These are phyloP conservation scores for Triplophysa rosa DNA, from an alignment of 2,113 vertebrate genomes.

Conservation along the genomic window DNA sequence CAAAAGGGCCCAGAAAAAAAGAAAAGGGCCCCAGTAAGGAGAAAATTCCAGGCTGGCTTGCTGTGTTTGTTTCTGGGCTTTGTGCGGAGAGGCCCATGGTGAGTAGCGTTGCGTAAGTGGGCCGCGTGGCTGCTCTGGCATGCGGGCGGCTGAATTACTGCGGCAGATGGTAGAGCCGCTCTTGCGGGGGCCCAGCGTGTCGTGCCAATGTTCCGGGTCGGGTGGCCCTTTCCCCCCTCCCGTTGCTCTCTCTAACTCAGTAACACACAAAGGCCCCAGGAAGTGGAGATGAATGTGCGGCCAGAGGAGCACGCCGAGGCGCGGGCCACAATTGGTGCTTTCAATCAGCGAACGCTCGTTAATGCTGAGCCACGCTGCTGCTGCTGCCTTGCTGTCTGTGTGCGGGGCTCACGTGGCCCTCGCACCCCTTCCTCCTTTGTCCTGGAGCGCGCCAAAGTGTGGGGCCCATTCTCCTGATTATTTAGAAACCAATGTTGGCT, in stretches of 20 bases:
- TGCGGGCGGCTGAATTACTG: slow-evolving; percentile 72
- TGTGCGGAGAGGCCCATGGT: slow-evolving; percentile 55
- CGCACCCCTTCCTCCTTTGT: slow-evolving; percentile 54
- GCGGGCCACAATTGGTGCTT: slow-evolving; percentile 69
- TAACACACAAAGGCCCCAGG: slow-evolving; percentile 73
- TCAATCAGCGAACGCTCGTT: slow-evolving; percentile 65
- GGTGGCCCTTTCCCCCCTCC: slow-evolving; percentile 58
- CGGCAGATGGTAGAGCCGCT: slow-evolving; percentile 72
- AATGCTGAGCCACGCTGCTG: slow-evolving; percentile 56
- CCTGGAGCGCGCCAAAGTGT: slow-evolving; percentile 55
- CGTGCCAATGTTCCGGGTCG: slow-evolving; percentile 65
- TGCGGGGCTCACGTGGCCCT: slow-evolving; percentile 50
- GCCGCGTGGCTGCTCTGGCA: slow-evolving; percentile 68
- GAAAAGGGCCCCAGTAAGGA: slow-evolving; percentile 54
- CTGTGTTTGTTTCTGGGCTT: slow-evolving; percentile 62
- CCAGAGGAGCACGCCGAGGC: slow-evolving; percentile 67
- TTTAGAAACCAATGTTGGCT: slow-evolving; percentile 56
- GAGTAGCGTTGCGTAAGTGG: slow-evolving; percentile 58
- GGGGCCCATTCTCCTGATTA: slow-evolving; percentile 54
- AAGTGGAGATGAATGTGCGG: slow-evolving; percentile 70
- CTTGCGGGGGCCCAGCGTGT: slow-evolving; percentile 54
- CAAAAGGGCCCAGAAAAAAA: slow-evolving; percentile 64
- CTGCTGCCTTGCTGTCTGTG: slow-evolving; percentile 56
- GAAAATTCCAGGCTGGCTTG: slow-evolving; percentile 52
- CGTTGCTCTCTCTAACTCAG: slow-evolving; percentile 44